Conservation (phyloP, 2,797 vertebrate species). For the Hyperoplus immaculatus region DNA sequence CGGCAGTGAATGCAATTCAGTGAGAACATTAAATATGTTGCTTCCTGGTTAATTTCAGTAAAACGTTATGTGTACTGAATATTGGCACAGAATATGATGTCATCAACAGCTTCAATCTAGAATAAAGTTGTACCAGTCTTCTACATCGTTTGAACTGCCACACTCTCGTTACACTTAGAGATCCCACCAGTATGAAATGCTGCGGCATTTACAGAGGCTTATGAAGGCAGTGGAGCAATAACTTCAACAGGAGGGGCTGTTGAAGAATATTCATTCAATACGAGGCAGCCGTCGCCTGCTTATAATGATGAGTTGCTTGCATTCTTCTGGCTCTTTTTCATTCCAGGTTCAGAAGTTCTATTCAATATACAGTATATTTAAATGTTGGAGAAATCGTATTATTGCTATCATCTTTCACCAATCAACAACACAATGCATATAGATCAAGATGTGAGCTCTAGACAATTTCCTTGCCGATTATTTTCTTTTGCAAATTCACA, state of each 20-base stretch:
- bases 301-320: constrained; percentile 25
- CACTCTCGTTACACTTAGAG: not conserved
- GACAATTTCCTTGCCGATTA: not conserved
- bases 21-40: not conserved
- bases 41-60: not conserved
- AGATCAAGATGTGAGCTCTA: constrained; percentile 11
- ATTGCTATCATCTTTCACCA: constrained; percentile 20
- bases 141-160: not conserved
- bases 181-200: constrained; percentile 2
- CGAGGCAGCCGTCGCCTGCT: constrained; percentile 14
- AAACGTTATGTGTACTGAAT: not conserved
- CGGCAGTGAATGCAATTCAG: not conserved
- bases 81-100: not conserved
- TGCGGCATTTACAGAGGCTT: not conserved
- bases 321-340: constrained; percentile 13
- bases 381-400: constrained; percentile 19
- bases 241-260: constrained; percentile 12
- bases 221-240: constrained; percentile 17
- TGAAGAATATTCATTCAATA: constrained; percentile 21
- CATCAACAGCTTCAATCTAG: not conserved
- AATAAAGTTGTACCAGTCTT: not conserved
- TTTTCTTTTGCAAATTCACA: not conserved
- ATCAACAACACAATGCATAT: constrained; percentile 5
- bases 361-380: constrained; percentile 11
- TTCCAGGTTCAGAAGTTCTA: constrained; percentile 15